These are phyloP conservation scores for Halictus ligatus DNA, from an alignment of 2,888 invertebrate genomes.

Conservation along the genomic window DNA sequence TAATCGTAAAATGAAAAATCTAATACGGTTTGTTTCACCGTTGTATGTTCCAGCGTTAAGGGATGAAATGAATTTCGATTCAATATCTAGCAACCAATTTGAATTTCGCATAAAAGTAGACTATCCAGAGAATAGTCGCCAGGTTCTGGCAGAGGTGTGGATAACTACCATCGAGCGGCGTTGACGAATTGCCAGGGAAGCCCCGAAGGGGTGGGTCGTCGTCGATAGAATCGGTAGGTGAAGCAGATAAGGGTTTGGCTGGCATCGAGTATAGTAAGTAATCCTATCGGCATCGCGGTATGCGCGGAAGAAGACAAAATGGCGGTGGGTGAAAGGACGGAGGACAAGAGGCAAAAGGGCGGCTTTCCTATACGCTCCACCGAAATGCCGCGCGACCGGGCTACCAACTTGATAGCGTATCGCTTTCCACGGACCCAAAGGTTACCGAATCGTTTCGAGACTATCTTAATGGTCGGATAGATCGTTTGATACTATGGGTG, in stretches of 20 bases:
- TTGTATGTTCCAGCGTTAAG: too few relatives aligned
- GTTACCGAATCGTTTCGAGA: constrained; percentile 84
- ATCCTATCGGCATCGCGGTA: constrained; percentile 56
- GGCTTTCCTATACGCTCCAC: constrained; percentile 74
- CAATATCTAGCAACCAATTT: too few relatives aligned
- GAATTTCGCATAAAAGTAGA: not conserved
- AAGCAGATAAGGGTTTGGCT: constrained; percentile 40
- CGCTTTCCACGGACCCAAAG: constrained; percentile 84
- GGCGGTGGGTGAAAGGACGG: constrained; percentile 69
- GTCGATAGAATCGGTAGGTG: constrained; percentile 44
- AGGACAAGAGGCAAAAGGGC: constrained; percentile 66
- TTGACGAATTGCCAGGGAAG: constrained; percentile 32
- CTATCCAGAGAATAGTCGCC: not conserved
- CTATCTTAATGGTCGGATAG: constrained; percentile 84
- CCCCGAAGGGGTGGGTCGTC: not conserved
- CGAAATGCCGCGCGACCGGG: constrained; percentile 75
- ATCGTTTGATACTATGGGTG: constrained; percentile 84
- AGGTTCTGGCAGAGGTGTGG: not conserved
- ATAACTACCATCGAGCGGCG: not conserved
- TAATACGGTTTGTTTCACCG: too few relatives aligned
- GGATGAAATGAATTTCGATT: too few relatives aligned
- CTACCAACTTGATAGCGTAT: constrained; percentile 83
- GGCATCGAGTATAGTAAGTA: constrained; percentile 47
- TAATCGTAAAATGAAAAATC: too few relatives aligned
- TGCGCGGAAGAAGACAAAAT: constrained; percentile 72